These are phyloP conservation scores for Rhegmatorhina hoffmannsi DNA, from an alignment of 2,113 vertebrate species.

Conservation along the genomic window DNA sequence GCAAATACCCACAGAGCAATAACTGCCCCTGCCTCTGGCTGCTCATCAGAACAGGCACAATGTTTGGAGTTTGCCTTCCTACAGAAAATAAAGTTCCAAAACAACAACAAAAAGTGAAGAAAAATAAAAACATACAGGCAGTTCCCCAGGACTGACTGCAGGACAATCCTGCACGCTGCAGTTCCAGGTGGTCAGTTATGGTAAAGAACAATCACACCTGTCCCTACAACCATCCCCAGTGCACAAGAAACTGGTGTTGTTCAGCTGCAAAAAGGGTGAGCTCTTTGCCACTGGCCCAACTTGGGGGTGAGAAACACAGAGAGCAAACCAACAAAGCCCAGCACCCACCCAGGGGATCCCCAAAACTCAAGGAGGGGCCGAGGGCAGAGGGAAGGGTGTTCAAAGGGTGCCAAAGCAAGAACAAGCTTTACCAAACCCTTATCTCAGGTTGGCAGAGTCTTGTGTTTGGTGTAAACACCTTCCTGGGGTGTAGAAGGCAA, in stretches of 20 bases:
- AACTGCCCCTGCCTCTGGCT: background rate
- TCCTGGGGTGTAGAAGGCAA: background rate
- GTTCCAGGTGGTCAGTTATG: background rate
- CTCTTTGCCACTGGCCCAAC: background rate
- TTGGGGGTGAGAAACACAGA: accelerated
- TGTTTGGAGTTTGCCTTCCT: background rate
- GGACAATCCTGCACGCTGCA: background rate
- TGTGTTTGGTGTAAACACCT: background rate
- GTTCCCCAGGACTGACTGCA: background rate
- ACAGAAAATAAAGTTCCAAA: background rate
- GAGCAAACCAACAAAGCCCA: background rate
- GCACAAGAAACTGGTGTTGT: background rate
- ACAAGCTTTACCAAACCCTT: background rate
- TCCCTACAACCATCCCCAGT: accelerated
- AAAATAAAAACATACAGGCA: background rate
- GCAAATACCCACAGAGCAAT: background rate
- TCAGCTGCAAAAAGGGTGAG: background rate
- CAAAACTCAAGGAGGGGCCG: background rate
- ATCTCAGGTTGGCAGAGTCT: background rate
- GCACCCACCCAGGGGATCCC: background rate
- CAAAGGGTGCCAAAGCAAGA: background rate
- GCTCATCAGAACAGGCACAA: background rate
- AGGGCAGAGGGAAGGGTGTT: background rate
- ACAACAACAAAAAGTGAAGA: background rate
- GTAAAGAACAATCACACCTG: background rate